Evolutionary conservation across 2,888 invertebrate species (phyloP).

Genomic region (Mayetiola destructor): DNA sequence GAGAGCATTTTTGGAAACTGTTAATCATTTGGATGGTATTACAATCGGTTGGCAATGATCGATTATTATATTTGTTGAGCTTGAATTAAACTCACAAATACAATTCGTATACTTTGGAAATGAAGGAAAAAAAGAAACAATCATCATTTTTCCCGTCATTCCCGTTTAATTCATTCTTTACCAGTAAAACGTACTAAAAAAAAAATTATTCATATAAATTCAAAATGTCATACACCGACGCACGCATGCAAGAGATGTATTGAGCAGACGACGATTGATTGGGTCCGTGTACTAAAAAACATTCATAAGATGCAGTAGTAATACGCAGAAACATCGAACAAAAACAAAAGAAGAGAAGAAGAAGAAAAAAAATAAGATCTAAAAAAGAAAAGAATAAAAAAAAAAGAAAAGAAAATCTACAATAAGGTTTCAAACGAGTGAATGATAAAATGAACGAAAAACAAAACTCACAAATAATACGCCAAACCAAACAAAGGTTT

Average conservation of each 20-base stretch:
- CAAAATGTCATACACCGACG: conserved; percentile 6
- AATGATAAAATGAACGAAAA: background rate
- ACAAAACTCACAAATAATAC: background rate
- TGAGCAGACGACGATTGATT: conserved; percentile 2
- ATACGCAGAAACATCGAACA: conserved; percentile 8
- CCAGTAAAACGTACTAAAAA: background rate
- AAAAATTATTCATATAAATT: too few species aligned
- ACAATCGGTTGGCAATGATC: too few species aligned
- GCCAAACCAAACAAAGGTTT: background rate
- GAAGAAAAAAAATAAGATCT: background rate
- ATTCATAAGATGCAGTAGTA: background rate
- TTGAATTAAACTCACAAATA: too few species aligned
- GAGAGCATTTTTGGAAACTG: too few species aligned
- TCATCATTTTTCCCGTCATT: too few species aligned
- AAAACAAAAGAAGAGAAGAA: background rate
- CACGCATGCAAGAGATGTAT: background rate
- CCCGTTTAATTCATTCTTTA: too few species aligned
- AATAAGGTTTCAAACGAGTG: conserved; percentile 9
- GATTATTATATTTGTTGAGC: too few species aligned
- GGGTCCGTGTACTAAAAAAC: background rate
- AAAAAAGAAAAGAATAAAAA: background rate
- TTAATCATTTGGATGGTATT: too few species aligned
- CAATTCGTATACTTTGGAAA: too few species aligned
- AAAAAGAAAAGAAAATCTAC: background rate
- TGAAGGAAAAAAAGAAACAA: too few species aligned